Percentiles rank a stretch among this genome's conserved stretches.
Conservation (phyloP, 2,113 vertebrate species). For the Podocnemis expansa region DNA sequence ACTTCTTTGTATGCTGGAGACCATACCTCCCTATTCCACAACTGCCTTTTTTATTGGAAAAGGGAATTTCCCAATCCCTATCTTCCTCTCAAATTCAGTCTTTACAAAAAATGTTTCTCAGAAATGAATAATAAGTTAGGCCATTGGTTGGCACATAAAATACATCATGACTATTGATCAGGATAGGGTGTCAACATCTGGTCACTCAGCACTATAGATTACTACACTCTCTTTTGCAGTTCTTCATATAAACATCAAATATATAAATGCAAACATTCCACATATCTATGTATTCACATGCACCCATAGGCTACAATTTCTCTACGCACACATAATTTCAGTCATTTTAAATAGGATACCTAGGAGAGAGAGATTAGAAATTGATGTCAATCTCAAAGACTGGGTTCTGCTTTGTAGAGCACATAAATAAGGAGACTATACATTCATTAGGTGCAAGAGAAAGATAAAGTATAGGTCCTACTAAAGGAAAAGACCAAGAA, state of each 20-base stretch:
- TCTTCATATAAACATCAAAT: not conserved
- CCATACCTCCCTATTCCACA: not conserved
- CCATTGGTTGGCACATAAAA: not conserved
- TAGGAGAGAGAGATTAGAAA: not conserved
- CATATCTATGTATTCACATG: not conserved
- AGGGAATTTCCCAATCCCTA: not conserved
- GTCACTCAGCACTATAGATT: not conserved
- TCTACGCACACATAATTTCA: not conserved
- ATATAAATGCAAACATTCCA: accelerated
- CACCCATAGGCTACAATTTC: not conserved
- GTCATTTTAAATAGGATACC: not conserved
- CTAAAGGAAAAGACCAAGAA: not conserved
- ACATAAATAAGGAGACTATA: not conserved
- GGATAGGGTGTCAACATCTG: not conserved
- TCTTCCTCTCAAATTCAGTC: not conserved
- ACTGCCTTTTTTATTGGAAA: not conserved
- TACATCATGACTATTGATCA: not conserved
- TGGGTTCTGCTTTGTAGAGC: not conserved
- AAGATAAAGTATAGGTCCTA: not conserved
- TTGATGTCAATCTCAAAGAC: not conserved
- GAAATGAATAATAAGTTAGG: not conserved
- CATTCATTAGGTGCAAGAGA: not conserved
- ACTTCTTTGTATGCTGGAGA: not conserved
- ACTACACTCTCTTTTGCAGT: not conserved
- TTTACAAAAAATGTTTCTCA: not conserved